Conservation (phyloP, 2,113 vertebrate genomes). For the Ophiodon elongatus region DNA sequence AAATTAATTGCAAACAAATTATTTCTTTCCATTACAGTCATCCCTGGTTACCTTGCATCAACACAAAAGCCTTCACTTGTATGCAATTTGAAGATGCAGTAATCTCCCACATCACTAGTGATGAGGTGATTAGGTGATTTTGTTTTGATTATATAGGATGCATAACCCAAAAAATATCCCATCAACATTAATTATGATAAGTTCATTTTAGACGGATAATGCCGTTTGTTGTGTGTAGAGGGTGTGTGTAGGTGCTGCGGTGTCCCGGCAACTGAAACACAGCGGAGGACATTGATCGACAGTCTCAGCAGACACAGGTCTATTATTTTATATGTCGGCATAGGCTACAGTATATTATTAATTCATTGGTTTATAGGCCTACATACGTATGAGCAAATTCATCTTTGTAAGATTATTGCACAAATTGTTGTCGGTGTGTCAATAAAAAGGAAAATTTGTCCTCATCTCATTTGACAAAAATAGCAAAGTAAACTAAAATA, state of each 20-base stretch:
- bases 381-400: too few relatives aligned
- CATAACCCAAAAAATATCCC: not conserved
- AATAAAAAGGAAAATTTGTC: too few relatives aligned
- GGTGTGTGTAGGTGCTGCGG: not conserved
- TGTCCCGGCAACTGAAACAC: too few relatives aligned
- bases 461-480: too few relatives aligned
- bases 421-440: too few relatives aligned
- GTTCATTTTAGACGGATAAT: not conserved
- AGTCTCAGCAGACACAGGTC: not conserved
- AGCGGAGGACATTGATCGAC: not conserved
- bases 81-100: slow-evolving; percentile 38
- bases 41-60: not conserved
- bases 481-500: too few relatives aligned
- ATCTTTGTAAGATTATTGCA: too few relatives aligned
- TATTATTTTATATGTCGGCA: not conserved
- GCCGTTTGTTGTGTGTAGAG: not conserved
- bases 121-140: slow-evolving; percentile 4
- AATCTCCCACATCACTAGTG: slow-evolving; percentile 24
- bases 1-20: slow-evolving; percentile 1
- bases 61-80: slow-evolving; percentile 26
- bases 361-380: too few relatives aligned
- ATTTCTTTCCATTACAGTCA: not conserved
- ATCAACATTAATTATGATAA: not conserved
- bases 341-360: not conserved
- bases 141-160: not conserved